Conservation (phyloP, 2,113 vertebrate genomes). For the Crotalus helleri region DNA sequence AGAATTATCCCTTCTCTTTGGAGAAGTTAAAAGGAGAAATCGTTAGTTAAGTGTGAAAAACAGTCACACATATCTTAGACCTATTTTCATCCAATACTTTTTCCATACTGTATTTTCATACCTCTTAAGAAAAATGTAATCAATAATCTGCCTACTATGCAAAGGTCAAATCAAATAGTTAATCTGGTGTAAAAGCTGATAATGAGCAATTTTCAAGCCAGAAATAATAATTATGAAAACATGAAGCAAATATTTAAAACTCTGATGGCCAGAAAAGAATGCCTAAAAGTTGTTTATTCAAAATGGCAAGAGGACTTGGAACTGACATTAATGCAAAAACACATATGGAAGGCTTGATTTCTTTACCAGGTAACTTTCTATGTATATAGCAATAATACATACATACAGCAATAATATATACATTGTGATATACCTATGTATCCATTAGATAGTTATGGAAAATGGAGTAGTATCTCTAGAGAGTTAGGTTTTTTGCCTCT, state of each 20-base stretch:
- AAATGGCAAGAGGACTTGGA: background rate
- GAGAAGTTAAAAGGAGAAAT: background rate
- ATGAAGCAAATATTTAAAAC: background rate
- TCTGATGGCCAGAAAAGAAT: background rate
- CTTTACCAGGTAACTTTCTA: background rate
- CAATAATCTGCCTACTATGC: background rate
- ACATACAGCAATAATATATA: background rate
- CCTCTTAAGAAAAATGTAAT: background rate
- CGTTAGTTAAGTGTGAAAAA: background rate
- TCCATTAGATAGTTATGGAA: background rate
- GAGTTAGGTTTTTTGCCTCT: background rate
- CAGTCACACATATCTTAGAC: background rate
- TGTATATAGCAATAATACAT: background rate
- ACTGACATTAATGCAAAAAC: background rate
- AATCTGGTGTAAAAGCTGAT: background rate
- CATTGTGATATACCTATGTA: background rate
- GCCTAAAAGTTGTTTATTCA: background rate
- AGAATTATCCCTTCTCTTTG: background rate
- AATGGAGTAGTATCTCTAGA: background rate
- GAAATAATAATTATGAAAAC: background rate
- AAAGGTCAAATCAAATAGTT: background rate
- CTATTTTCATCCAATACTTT: background rate
- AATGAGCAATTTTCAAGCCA: background rate
- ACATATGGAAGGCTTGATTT: background rate
- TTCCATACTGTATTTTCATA: background rate